Conservation (phyloP, 2,888 invertebrate genomes). For the Diploptera punctata region DNA sequence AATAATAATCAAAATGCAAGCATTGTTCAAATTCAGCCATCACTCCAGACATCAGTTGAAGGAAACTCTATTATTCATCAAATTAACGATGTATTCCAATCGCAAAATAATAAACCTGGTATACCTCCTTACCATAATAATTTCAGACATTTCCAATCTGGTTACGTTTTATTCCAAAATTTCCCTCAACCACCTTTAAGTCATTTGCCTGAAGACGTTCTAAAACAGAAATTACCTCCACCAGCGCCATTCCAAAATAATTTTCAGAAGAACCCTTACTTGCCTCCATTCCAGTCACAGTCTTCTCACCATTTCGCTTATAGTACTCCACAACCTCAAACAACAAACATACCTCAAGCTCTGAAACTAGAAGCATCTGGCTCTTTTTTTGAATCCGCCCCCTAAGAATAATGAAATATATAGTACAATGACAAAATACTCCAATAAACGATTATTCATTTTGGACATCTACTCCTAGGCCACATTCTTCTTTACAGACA, state of each 20-base stretch:
- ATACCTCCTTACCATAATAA: not conserved
- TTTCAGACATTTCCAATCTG: conserved; percentile 8
- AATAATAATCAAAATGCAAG: not conserved
- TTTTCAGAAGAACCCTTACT: conserved; percentile 28
- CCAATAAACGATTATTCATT: not conserved
- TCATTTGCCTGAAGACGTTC: not conserved
- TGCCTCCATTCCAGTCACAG: conserved; percentile 6
- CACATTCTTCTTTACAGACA: not conserved
- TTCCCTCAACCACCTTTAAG: conserved; percentile 10
- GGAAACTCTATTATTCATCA: conserved; percentile 39
- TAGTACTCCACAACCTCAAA: not conserved
- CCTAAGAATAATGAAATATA: not conserved
- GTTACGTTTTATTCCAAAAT: conserved; percentile 29
- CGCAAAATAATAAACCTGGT: not conserved
- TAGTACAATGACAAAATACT: conserved; percentile 13
- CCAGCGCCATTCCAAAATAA: conserved; percentile 19
- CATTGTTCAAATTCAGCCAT: conserved; percentile 43
- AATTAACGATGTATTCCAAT: conserved; percentile 34
- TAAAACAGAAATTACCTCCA: conserved; percentile 19
- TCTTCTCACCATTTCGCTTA: not conserved
- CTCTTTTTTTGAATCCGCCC: conserved; percentile 32
- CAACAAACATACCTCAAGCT: conserved; percentile 2
- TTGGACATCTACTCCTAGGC: conserved; percentile 17
- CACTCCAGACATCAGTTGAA: conserved; percentile 43
- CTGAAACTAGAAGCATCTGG: conserved; percentile 24